Percentiles rank a stretch among this genome's conserved stretches.
phyloP scores from a whole-genome alignment of 2,888 invertebrate species.

The Conops quadrifasciatus region DNA sequence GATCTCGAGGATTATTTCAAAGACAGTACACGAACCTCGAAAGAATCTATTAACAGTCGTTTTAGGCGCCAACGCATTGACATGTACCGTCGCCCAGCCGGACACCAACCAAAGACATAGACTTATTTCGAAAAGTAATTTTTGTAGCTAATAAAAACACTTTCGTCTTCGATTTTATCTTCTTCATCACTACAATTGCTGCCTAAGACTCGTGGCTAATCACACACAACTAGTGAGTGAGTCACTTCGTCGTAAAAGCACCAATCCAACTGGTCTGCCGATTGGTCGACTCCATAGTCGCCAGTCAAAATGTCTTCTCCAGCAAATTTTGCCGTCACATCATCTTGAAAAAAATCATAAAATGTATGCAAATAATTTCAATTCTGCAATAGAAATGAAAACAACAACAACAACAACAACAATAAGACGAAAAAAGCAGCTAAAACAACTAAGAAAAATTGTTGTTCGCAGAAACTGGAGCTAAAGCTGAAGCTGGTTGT shows the following conservation, averaged over 20 bases:
- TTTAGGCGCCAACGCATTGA: conserved; percentile 23
- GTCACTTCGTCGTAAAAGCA: no score
- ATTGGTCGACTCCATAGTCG: neutral
- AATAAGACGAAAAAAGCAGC: neutral
- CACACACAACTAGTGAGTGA: no score
- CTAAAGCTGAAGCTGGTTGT: neutral
- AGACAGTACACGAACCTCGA: conserved; percentile 2
- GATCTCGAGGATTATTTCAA: neutral
- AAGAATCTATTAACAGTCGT: conserved; percentile 24
- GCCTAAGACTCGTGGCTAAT: no score
- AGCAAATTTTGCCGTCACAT: conserved; percentile 31
- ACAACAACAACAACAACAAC: conserved; percentile 6
- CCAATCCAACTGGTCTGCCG: no score
- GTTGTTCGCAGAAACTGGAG: neutral
- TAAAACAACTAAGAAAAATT: neutral
- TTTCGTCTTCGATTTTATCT: neutral
- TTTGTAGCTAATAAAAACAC: no score
- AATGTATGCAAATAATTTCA: conserved; percentile 33
- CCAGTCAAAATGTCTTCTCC: conserved; percentile 25
- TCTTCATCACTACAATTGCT: no score
- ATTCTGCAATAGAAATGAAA: conserved; percentile 17
- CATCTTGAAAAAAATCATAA: conserved; percentile 32
- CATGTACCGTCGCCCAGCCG: neutral
- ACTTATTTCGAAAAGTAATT: no score
- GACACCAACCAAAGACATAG: neutral